A percentile compares a stretch with the other conserved stretches of the same genome.
Evolutionary conservation across 2,113 vertebrate genomes (phyloP).

Genomic region (Passer domesticus): DNA sequence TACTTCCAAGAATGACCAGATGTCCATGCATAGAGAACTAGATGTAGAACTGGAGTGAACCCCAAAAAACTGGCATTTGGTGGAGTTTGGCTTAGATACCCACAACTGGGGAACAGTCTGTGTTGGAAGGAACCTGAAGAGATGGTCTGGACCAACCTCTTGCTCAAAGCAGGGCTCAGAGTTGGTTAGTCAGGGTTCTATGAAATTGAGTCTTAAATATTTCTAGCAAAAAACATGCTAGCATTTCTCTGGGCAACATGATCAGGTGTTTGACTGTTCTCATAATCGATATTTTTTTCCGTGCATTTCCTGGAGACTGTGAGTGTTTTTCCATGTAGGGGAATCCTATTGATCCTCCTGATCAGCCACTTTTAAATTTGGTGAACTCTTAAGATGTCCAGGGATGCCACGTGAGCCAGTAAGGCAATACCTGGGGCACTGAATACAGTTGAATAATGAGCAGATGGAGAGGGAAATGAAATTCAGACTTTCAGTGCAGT

Average conservation of each 20-base stretch:
- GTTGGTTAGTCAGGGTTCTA: not conserved
- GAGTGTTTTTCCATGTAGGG: not conserved
- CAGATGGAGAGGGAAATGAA: not conserved
- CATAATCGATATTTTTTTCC: not conserved
- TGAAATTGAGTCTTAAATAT: not conserved
- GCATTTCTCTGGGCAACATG: rapidly evolving
- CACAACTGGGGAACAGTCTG: not conserved
- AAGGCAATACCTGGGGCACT: not conserved
- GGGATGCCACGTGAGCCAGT: not conserved
- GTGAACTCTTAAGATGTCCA: not conserved
- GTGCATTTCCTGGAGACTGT: not conserved
- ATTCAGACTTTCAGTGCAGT: not conserved
- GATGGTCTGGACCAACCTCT: not conserved
- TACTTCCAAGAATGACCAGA: not conserved
- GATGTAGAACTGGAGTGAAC: not conserved
- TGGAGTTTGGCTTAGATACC: not conserved
- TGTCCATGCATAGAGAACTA: not conserved
- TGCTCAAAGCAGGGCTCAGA: not conserved
- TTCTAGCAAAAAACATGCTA: not conserved
- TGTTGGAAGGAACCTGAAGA: not conserved
- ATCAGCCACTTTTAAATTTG: not conserved
- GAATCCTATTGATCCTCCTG: not conserved
- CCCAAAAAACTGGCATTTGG: not conserved
- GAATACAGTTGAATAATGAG: not conserved
- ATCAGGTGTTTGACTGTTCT: not conserved